phyloP scores from a whole-genome alignment of 2,113 vertebrate species.

The Nibea coibor region DNA sequence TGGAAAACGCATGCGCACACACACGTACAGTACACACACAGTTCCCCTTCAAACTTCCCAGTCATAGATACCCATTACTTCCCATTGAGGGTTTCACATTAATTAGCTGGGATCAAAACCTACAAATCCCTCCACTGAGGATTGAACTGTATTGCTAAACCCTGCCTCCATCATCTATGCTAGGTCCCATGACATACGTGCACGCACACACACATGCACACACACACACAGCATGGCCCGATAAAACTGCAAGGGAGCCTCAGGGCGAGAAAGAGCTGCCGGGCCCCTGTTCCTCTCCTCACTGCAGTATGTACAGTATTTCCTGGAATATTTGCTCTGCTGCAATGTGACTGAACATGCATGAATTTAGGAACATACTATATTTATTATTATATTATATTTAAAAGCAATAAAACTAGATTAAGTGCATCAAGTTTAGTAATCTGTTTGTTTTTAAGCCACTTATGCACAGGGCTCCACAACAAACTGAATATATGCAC shows the following conservation, averaged over 20 bases:
- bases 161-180: slow-evolving; percentile 61
- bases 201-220: slow-evolving; percentile 25
- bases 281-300: background rate
- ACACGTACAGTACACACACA: background rate
- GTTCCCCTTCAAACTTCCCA: slow-evolving; percentile 69
- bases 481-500: too few relatives aligned
- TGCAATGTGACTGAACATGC: background rate
- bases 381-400: background rate
- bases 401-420: too few relatives aligned
- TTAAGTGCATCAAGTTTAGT: too few relatives aligned
- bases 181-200: slow-evolving; percentile 43
- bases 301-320: background rate
- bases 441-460: background rate
- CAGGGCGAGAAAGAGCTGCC: slow-evolving; percentile 1
- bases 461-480: too few relatives aligned
- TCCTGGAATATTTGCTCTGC: background rate
- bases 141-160: slow-evolving; percentile 53
- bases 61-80: slow-evolving; percentile 56
- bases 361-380: background rate
- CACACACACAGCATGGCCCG: background rate
- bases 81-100: slow-evolving; percentile 72
- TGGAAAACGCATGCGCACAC: background rate
- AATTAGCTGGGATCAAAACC: slow-evolving; percentile 80
- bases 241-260: slow-evolving; percentile 6
- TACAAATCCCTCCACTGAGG: slow-evolving; percentile 73